Evolutionary conservation across 2,888 invertebrate species (phyloP).

Genomic region (Elysia crispata): DNA sequence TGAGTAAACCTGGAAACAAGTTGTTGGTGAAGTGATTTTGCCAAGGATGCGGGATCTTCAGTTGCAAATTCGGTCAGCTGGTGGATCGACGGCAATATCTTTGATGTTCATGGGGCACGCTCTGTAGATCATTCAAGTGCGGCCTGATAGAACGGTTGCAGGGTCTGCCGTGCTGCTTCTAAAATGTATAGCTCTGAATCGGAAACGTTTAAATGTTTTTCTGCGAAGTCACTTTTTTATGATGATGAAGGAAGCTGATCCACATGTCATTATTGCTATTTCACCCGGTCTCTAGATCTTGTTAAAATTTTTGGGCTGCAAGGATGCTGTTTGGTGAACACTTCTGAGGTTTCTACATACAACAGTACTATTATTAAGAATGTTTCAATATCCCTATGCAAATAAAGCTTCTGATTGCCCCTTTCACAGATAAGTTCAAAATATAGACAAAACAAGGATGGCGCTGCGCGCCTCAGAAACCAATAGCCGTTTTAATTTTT

Average conservation of each 20-base stretch:
- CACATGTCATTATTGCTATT: conserved; percentile 4
- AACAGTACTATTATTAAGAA: not conserved
- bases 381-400: not conserved
- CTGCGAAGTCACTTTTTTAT: not conserved
- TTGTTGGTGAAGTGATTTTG: not conserved
- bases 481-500: not conserved
- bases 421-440: not conserved
- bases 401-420: not conserved
- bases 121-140: not conserved
- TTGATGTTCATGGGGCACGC: not conserved
- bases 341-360: not conserved
- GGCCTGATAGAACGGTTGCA: not conserved
- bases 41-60: not conserved
- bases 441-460: not conserved
- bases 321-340: not conserved
- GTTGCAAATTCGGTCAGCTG: not conserved
- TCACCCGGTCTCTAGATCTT: conserved; percentile 2
- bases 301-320: not conserved
- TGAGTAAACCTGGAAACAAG: not conserved
- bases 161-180: not conserved
- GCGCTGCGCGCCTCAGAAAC: not conserved
- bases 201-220: not conserved
- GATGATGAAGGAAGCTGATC: not conserved
- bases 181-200: not conserved
- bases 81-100: not conserved